Evolutionary conservation across 2,888 invertebrate genomes (phyloP).

Genomic region (Dermolepida albohirtum): DNA sequence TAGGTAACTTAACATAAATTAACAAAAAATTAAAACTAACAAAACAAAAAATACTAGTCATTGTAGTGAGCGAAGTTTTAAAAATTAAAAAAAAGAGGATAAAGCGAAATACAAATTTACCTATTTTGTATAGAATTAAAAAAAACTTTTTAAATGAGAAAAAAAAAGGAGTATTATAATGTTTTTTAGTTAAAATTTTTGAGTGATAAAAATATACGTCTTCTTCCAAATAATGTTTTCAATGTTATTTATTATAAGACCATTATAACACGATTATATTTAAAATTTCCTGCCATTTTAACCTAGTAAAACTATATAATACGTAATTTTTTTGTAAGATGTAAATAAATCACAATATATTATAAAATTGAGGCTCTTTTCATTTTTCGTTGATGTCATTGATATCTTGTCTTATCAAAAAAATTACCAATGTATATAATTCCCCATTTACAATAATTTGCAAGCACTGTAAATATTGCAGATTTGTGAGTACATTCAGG

Average conservation of each 20-base stretch:
- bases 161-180: constrained; percentile 34
- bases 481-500: too few species aligned
- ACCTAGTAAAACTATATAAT: constrained; percentile 44
- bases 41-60: constrained; percentile 31
- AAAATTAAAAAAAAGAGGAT: constrained; percentile 7
- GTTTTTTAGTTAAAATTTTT: constrained; percentile 33
- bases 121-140: constrained; percentile 38
- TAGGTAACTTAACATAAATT: constrained; percentile 30
- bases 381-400: constrained; percentile 7
- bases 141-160: constrained; percentile 28
- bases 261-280: constrained; percentile 39
- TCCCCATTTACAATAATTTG: not conserved
- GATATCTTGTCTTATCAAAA: constrained; percentile 27
- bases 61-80: constrained; percentile 12
- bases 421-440: constrained; percentile 18
- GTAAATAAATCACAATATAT: constrained; percentile 47
- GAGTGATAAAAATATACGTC: constrained; percentile 39
- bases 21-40: constrained; percentile 13
- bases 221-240: constrained; percentile 38
- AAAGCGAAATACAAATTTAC: constrained; percentile 24
- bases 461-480: too few species aligned
- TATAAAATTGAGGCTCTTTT: constrained; percentile 35
- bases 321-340: constrained; percentile 47
- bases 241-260: constrained; percentile 38
- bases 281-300: constrained; percentile 46